These are phyloP conservation scores for Cartodere bifasciata DNA, from an alignment of 2,888 invertebrate genomes.

Conservation along the genomic window DNA sequence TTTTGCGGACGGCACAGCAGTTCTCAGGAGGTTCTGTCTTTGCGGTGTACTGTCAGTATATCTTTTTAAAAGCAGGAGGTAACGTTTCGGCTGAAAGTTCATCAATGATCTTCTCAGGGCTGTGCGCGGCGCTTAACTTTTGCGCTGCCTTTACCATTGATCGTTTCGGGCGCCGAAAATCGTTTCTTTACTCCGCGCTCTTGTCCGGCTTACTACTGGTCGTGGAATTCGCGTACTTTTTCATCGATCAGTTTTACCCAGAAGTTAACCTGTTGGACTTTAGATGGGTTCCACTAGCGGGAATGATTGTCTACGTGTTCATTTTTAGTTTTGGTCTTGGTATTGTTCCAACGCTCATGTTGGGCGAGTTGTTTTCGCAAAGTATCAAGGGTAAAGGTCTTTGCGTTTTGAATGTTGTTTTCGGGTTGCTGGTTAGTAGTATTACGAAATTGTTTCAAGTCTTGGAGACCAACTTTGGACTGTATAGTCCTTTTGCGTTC, in stretches of 20 bases:
- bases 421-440: conserved; percentile 20
- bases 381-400: conserved; percentile 26
- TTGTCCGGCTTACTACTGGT: conserved; percentile 18
- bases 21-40: conserved; percentile 24
- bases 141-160: conserved; percentile 19
- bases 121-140: conserved; percentile 16
- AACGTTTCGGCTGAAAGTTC: conserved; percentile 20
- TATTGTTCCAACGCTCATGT: conserved; percentile 19
- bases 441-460: conserved; percentile 27
- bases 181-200: conserved; percentile 18
- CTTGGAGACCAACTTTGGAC: conserved; percentile 20
- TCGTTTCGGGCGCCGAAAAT: conserved; percentile 19
- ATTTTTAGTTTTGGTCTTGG: conserved; percentile 19
- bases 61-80: conserved; percentile 24
- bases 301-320: conserved; percentile 18
- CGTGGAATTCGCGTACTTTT: conserved; percentile 22
- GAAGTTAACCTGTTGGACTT: conserved; percentile 14
- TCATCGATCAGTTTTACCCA: conserved; percentile 19
- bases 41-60: conserved; percentile 21
- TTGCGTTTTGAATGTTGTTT: conserved; percentile 22
- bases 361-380: conserved; percentile 23
- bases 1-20: conserved; percentile 24
- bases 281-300: conserved; percentile 20
- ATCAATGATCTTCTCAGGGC: conserved; percentile 18
- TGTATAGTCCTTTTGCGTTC: conserved; percentile 23